Percentiles rank a stretch among this genome's conserved stretches.
Evolutionary conservation across 2,113 vertebrate species (phyloP).

Genomic region (Dermatemys mawii): DNA sequence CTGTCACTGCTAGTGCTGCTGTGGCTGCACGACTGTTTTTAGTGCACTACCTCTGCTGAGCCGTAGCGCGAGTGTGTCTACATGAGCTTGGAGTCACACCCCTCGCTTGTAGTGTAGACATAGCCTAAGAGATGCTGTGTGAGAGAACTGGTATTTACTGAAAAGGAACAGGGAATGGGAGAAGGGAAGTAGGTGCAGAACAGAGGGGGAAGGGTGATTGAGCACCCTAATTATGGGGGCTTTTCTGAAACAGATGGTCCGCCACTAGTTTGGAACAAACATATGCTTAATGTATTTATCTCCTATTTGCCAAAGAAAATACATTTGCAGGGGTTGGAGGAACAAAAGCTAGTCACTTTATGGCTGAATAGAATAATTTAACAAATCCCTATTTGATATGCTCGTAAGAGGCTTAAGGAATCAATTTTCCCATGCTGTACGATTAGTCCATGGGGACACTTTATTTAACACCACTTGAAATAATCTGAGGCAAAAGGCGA

Average conservation of each 20-base stretch:
- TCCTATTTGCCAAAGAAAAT: not conserved
- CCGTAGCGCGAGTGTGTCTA: not conserved
- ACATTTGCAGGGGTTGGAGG: not conserved
- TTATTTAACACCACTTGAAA: constrained; percentile 24
- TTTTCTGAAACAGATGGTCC: not conserved
- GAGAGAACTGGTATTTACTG: not conserved
- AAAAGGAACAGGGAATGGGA: not conserved
- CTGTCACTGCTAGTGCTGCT: not conserved
- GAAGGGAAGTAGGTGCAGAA: not conserved
- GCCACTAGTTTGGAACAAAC: not conserved
- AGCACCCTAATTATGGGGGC: not conserved
- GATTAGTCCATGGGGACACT: not conserved
- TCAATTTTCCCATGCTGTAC: constrained; percentile 2
- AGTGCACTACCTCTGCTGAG: not conserved
- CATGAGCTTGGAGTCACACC: not conserved
- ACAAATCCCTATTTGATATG: not conserved
- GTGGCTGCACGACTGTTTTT: not conserved
- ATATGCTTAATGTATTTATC: not conserved
- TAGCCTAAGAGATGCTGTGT: not conserved
- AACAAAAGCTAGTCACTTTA: not conserved
- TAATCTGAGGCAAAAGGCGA: constrained; percentile 1
- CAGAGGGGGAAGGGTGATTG: not conserved
- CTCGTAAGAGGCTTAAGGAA: constrained; percentile 16
- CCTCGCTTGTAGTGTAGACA: not conserved
- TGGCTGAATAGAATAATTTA: not conserved